Base-by-base conservation (phyloP, 2,888 invertebrate species). In the Axea sp. region DNA sequence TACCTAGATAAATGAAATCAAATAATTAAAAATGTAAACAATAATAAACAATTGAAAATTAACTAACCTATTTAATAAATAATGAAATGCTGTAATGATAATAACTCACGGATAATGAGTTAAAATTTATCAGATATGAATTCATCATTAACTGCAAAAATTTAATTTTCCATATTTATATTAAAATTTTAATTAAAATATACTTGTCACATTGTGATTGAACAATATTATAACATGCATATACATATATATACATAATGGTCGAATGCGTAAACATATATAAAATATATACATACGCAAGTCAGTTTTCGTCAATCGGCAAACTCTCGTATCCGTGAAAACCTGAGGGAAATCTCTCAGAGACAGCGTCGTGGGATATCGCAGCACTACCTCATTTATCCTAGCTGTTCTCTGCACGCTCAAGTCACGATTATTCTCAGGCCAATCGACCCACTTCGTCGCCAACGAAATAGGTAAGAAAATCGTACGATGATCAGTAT, bases 291-390 rank as follows among this genome's bases (percentile, higher is more conserved):
- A n/a, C n/a, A n/a, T n/a, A 19, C 19, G 19, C 4, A 3, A 2
- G 51, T 41, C 35, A 35, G 51, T 64, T 33, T 7, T 14, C 28
- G 64, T 43, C 51, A 53, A 49, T 64, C 62, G 41, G 24, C 28
- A 33, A 51, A 62, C 55, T 76, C 76, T 75, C 79, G 80, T 80
- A 81, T 79, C 71, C 78, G 69, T 78, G 82, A 85, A 86, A 84
- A 86, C 86, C 86, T 86, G 77, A 55, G 85, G 86, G 86, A 86
- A 86, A 86, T 86, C 86, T 86, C 73, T 60, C 64, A 30, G 24
- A 65, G 59, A 53, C 45, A 39, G 65, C 41, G 65, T 51, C 65
- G 33, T 43, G 65, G 73, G 73, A 73, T 59, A 53, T 39, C 45
- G 59, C 51, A 39, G 45, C 51, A 35, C 60, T 60, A 81, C 81